Conservation (phyloP, 2,113 vertebrate genomes). For the Taxidea taxus region DNA sequence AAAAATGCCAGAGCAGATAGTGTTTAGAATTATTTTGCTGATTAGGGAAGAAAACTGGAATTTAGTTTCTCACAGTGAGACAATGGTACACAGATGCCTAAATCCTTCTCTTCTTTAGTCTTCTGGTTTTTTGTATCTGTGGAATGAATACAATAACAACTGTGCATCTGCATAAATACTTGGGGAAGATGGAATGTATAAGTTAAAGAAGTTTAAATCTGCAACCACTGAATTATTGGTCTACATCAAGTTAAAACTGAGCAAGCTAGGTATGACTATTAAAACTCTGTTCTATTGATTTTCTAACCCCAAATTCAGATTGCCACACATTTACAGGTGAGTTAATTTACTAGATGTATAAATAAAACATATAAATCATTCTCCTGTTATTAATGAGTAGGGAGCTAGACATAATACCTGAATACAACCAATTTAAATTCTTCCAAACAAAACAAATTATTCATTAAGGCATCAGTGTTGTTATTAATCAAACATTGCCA, state of each 20-base stretch:
- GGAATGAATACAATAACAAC: background rate
- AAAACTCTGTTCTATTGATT: background rate
- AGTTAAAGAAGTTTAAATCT: background rate
- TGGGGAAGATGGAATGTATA: background rate
- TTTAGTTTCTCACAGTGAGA: background rate
- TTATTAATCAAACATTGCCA: conserved; percentile 8
- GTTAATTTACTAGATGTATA: background rate
- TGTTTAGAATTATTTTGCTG: background rate
- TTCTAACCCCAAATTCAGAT: background rate
- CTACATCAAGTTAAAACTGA: background rate
- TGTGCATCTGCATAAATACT: background rate
- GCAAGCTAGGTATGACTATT: background rate
- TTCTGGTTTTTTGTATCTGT: background rate
- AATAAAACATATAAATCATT: conserved; percentile 35
- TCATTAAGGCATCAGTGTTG: background rate
- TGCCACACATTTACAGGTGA: background rate
- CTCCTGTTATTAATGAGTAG: background rate
- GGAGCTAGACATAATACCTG: background rate
- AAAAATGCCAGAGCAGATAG: background rate
- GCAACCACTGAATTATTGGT: background rate
- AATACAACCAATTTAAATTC: conserved; percentile 33
- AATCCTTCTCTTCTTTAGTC: background rate
- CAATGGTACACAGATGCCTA: background rate
- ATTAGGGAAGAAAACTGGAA: background rate
- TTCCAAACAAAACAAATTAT: conserved; percentile 40